phyloP scores from a whole-genome alignment of 2,113 vertebrate genomes.

The Channa argus region DNA sequence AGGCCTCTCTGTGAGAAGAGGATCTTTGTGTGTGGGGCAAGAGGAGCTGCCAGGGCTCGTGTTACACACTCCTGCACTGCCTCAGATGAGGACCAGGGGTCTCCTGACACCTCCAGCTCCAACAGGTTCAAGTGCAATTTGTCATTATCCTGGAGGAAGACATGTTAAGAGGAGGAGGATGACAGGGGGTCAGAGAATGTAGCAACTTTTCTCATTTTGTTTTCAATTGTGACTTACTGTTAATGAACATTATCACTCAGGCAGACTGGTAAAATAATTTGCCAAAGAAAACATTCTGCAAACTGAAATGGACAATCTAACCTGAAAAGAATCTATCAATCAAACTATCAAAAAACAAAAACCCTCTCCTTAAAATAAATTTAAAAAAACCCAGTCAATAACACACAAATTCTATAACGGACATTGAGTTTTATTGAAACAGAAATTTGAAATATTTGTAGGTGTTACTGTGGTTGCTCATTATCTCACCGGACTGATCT shows the following conservation, averaged over 20 bases:
- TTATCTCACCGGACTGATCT: conserved; percentile 84
- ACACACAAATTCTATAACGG: background rate
- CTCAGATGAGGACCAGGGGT: conserved; percentile 78
- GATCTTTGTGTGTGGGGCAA: conserved; percentile 83
- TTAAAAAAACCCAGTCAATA: background rate
- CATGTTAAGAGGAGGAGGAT: too few species aligned
- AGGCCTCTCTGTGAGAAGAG: conserved; percentile 87
- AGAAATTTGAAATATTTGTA: too few species aligned
- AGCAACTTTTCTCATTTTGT: too few species aligned
- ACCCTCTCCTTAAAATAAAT: background rate
- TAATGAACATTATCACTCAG: too few species aligned
- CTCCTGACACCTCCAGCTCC: conserved; percentile 85
- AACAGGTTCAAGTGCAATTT: conserved; percentile 87
- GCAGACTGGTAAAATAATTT: too few species aligned
- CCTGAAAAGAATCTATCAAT: too few species aligned
- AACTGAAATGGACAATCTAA: too few species aligned
- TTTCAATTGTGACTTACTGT: too few species aligned
- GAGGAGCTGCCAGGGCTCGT: conserved; percentile 83
- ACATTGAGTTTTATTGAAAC: too few species aligned
- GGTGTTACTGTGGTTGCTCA: background rate
- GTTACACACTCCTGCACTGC: conserved; percentile 86
- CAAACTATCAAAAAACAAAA: too few species aligned
- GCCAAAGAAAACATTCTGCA: too few species aligned
- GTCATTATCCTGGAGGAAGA: conserved; percentile 80
- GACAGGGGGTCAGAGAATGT: too few species aligned